Conservation (phyloP, 2,888 invertebrate genomes). For the Sericinus montela region DNA sequence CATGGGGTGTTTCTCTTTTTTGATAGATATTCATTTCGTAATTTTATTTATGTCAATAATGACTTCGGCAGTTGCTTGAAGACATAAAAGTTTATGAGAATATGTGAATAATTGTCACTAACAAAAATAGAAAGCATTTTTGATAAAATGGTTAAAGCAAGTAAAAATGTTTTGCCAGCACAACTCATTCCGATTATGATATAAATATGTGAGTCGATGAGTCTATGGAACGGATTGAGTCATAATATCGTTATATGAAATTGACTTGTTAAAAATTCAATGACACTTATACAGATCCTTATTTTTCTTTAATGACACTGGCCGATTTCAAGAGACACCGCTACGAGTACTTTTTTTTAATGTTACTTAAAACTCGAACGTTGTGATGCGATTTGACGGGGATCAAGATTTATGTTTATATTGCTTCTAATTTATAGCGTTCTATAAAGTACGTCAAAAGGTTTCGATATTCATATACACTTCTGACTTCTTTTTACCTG, state of each 20-base stretch:
- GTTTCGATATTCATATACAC: conserved; percentile 47
- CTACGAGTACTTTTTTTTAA: conserved; percentile 45
- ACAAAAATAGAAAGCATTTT: too few species aligned
- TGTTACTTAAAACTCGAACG: conserved; percentile 57
- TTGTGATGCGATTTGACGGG: conserved; percentile 67
- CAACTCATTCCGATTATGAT: neutral
- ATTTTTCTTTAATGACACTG: conserved; percentile 18
- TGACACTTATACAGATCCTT: conserved; percentile 12
- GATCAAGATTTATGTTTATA: conserved; percentile 70
- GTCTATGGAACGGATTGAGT: conserved; percentile 2
- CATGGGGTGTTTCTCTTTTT: too few species aligned
- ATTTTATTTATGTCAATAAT: too few species aligned
- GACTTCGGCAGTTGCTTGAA: too few species aligned
- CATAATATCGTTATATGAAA: conserved; percentile 6
- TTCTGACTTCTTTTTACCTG: conserved; percentile 29
- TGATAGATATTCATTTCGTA: too few species aligned
- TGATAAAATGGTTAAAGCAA: too few species aligned
- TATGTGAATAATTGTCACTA: too few species aligned
- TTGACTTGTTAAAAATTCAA: conserved; percentile 17
- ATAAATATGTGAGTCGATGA: neutral
- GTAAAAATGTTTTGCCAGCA: neutral
- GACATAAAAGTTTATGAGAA: too few species aligned
- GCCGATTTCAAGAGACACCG: conserved; percentile 36
- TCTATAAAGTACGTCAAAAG: conserved; percentile 66
- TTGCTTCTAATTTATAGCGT: conserved; percentile 63